Base-by-base conservation (phyloP, 2,113 vertebrate species). In the Pelvicachromis taeniatus region DNA sequence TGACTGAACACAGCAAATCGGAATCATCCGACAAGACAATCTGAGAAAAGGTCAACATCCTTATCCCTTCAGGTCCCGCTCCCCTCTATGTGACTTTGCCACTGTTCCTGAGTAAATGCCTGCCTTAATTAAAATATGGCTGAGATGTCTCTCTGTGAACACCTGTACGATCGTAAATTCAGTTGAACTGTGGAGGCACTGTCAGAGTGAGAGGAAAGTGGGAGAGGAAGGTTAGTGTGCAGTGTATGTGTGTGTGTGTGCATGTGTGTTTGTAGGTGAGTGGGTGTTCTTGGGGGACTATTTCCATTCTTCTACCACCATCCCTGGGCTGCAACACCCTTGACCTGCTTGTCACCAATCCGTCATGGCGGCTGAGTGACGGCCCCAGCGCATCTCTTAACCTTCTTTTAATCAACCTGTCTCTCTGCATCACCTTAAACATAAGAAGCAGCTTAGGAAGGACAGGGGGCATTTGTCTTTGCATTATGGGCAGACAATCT, bases 361-460 rank as follows among this genome's bases (percentile, higher is more conserved):
- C 79, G 35, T 95, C 95, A 94, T 54, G 23, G 53, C 11, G 84
- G 88, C 89, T 94, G 95, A 95, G 85, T 93, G 96, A 94, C 94
- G 77, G 93, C 65, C 81, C 79, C 81, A 21, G 85, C 63, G 33
- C 93, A 94, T 95, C 93, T 91, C 93, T 93, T 94, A 95, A 94
- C 95, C 95, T 94, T 90, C 93, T 95, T 94, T 95, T 96, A 96
- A 96, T 96, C 95, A 95, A 94, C 94, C 94, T 95, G 95, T 96
- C 96, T 88, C 92, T 92, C 89, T 84, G 89, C 92, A 95, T 96
- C 90, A 94, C 90, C 93, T 93, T 91, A 94, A 93, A 95, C 93
- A 94, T 89, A 94, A 94, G 93, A 95, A 77, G 89, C 58, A 38
- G 53, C 87, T 81, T 85, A 70, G 56, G 86, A 84, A 38, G 85